These are phyloP conservation scores for Archivesica marissinica DNA, from an alignment of 1,140 invertebrate genomes.

Conservation along the genomic window DNA sequence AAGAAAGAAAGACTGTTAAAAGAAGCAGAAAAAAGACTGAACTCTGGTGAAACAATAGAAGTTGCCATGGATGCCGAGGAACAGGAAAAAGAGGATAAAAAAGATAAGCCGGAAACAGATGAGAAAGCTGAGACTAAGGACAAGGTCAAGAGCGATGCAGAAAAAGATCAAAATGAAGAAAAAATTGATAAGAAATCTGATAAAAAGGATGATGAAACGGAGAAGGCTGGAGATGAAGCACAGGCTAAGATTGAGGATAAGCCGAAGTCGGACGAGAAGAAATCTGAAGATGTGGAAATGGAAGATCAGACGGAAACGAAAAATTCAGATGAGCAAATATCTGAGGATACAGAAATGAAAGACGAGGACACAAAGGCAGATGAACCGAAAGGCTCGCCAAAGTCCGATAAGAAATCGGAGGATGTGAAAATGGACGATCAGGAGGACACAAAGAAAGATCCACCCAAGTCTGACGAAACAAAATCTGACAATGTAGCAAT, in stretches of 20 bases:
- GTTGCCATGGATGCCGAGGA: slow-evolving; percentile 62
- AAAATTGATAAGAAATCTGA: slow-evolving; percentile 67
- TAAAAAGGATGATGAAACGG: slow-evolving; percentile 22
- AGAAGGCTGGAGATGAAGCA: slow-evolving; percentile 26
- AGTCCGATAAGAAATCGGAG: too few species aligned
- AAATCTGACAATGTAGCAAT: too few species aligned
- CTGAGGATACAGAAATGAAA: too few species aligned
- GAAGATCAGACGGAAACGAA: too few species aligned
- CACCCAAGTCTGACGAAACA: too few species aligned
- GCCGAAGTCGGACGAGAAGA: neutral
- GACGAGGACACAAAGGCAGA: too few species aligned
- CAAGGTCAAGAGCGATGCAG: slow-evolving; percentile 12
- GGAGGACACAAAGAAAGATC: too few species aligned
- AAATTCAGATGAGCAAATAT: too few species aligned
- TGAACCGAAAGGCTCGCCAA: too few species aligned
- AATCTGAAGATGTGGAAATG: too few species aligned
- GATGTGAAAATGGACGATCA: too few species aligned
- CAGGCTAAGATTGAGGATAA: slow-evolving; percentile 13
- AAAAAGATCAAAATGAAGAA: slow-evolving; percentile 54
- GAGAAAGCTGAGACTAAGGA: slow-evolving; percentile 61
- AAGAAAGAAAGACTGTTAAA: slow-evolving; percentile 73
- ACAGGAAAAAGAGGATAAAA: slow-evolving; percentile 56
- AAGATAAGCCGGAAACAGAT: too few species aligned
- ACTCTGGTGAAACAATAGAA: slow-evolving; percentile 69
- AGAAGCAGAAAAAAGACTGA: slow-evolving; percentile 72